Evolutionary conservation across 2,888 invertebrate genomes (phyloP).

Genomic region (Trachelus tabidus): DNA sequence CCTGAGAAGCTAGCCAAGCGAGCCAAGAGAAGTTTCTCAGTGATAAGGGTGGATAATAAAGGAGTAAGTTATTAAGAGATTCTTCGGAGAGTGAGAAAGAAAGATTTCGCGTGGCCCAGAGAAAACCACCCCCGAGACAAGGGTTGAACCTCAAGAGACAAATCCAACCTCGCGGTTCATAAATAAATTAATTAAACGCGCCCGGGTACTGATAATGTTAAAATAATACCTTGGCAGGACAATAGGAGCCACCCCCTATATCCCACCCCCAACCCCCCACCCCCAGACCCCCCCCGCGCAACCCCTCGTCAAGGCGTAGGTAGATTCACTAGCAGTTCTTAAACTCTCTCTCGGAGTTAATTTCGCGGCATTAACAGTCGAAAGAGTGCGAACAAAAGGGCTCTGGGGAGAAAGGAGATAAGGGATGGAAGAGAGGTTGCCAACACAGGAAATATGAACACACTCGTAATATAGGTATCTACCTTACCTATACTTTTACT

Average conservation of each 20-base stretch:
- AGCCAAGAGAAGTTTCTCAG: background rate
- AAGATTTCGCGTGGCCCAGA: background rate
- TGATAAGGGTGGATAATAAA: background rate
- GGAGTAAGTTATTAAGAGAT: background rate
- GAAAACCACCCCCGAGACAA: slow-evolving; percentile 27
- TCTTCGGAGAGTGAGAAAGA: background rate
- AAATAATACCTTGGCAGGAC: slow-evolving; percentile 55
- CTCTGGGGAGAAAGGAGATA: slow-evolving; percentile 53
- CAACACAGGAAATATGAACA: slow-evolving; percentile 59
- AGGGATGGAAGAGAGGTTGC: slow-evolving; percentile 44
- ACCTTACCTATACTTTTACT: slow-evolving; percentile 7
- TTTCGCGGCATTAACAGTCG: slow-evolving; percentile 64
- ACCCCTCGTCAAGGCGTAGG: slow-evolving; percentile 12
- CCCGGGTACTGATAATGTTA: slow-evolving; percentile 57
- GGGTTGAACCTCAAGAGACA: slow-evolving; percentile 49
- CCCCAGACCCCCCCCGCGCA: slow-evolving; percentile 3
- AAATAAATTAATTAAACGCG: slow-evolving; percentile 63
- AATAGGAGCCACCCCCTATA: slow-evolving; percentile 37
- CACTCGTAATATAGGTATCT: slow-evolving; percentile 54
- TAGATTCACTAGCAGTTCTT: slow-evolving; percentile 49
- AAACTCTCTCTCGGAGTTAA: slow-evolving; percentile 60
- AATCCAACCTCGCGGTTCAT: slow-evolving; percentile 48
- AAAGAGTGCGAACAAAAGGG: slow-evolving; percentile 65
- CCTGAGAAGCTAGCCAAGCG: background rate
- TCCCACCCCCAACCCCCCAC: background rate